These are phyloP conservation scores for Halichoeres trimaculatus DNA, from an alignment of 2,113 vertebrate genomes.

Conservation along the genomic window DNA sequence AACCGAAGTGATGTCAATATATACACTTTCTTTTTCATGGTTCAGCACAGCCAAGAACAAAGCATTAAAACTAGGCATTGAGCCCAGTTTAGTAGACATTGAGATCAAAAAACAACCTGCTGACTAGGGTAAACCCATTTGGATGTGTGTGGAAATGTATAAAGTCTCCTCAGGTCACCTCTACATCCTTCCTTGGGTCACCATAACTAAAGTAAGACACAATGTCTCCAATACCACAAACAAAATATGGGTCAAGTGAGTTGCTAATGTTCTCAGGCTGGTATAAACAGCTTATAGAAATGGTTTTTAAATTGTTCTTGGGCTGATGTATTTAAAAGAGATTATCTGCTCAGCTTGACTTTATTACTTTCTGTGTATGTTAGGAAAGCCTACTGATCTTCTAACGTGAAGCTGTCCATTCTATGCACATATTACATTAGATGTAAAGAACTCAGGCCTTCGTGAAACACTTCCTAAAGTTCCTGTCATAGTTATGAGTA, in stretches of 20 bases:
- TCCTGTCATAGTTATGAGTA: not conserved
- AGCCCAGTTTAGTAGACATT: not conserved
- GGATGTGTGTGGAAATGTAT: not conserved
- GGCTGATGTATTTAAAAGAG: not conserved
- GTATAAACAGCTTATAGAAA: not conserved
- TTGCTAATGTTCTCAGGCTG: not conserved
- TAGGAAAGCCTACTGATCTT: not conserved
- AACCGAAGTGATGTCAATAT: not conserved
- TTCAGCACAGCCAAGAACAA: conserved; percentile 1
- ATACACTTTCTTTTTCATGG: not conserved
- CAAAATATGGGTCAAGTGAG: not conserved
- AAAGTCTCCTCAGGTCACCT: not conserved
- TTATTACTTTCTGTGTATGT: not conserved
- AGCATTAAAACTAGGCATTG: not conserved
- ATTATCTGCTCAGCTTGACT: not conserved
- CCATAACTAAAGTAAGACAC: not conserved
- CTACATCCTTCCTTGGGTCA: not conserved
- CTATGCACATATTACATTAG: not conserved
- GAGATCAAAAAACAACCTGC: conserved; percentile 26
- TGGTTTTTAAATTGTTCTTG: not conserved
- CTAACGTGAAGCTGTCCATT: not conserved
- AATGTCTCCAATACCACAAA: not conserved
- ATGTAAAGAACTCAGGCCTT: not conserved
- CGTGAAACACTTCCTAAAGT: not conserved
- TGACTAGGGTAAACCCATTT: conserved; percentile 3